A percentile compares a stretch with the other conserved stretches of the same genome.
Evolutionary conservation across 2,888 invertebrate genomes (phyloP).

Genomic region (Bhutanitis thaidina): DNA sequence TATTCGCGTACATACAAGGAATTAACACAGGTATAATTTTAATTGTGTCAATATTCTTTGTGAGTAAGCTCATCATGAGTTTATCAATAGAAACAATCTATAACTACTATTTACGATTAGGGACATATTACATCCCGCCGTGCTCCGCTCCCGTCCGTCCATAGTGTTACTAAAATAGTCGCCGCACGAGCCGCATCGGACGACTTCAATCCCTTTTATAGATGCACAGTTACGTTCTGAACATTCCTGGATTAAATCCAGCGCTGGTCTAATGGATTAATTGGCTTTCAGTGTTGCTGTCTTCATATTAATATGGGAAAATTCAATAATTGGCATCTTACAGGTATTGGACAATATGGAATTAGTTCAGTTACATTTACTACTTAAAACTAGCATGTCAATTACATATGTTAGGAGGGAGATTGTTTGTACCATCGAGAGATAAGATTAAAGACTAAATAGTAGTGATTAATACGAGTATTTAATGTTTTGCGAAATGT

Average conservation of each 20-base stretch:
- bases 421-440: too few species aligned
- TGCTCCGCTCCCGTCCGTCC: constrained; percentile 5
- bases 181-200: constrained; percentile 2
- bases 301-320: constrained; percentile 6
- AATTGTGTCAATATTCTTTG: too few species aligned
- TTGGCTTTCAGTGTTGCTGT: constrained; percentile 33
- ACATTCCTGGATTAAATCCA: constrained; percentile 36
- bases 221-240: constrained; percentile 43
- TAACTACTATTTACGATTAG: constrained; percentile 4
- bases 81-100: not conserved
- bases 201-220: constrained; percentile 44
- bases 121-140: constrained; percentile 2
- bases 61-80: too few species aligned
- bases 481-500: too few species aligned
- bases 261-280: constrained; percentile 32
- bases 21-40: too few species aligned
- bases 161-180: constrained; percentile 14
- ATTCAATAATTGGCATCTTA: not conserved
- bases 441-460: too few species aligned
- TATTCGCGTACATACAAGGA: too few species aligned
- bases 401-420: too few species aligned
- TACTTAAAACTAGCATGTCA: too few species aligned
- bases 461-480: too few species aligned
- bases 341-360: too few species aligned
- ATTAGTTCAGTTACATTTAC: too few species aligned